Conservation (phyloP, 2,113 vertebrate genomes). For the Lamprotornis superbus region DNA sequence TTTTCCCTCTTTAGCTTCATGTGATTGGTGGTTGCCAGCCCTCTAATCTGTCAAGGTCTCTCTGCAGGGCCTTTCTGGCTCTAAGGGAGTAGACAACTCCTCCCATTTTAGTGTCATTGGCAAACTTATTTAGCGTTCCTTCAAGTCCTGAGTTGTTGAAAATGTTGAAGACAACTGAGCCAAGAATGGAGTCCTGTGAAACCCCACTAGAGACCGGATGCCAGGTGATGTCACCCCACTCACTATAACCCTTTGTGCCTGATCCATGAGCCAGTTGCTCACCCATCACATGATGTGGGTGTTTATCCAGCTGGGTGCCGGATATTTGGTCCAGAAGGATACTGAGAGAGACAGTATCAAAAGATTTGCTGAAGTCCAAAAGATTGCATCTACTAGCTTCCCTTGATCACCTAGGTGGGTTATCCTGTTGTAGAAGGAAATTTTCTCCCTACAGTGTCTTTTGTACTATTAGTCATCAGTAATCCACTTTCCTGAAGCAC, state of each 20-base stretch:
- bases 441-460: not conserved
- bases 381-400: not conserved
- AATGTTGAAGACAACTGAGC: not conserved
- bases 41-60: not conserved
- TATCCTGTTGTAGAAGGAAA: not conserved
- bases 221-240: not conserved
- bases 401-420: not conserved
- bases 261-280: not conserved
- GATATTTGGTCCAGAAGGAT: not conserved
- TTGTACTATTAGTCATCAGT: not conserved
- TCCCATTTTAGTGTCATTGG: not conserved
- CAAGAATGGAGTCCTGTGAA: not conserved
- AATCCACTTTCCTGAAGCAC: not conserved
- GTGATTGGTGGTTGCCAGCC: not conserved
- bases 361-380: not conserved
- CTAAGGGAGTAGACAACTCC: not conserved
- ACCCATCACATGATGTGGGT: not conserved
- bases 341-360: not conserved
- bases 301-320: not conserved
- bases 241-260: not conserved
- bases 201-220: fast-evolving
- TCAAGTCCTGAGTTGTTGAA: not conserved
- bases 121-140: not conserved
- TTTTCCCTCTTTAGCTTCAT: not conserved
- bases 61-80: not conserved